Evolutionary conservation across 2,888 invertebrate genomes (phyloP).

Genomic region (Rhagonycha fulva): DNA sequence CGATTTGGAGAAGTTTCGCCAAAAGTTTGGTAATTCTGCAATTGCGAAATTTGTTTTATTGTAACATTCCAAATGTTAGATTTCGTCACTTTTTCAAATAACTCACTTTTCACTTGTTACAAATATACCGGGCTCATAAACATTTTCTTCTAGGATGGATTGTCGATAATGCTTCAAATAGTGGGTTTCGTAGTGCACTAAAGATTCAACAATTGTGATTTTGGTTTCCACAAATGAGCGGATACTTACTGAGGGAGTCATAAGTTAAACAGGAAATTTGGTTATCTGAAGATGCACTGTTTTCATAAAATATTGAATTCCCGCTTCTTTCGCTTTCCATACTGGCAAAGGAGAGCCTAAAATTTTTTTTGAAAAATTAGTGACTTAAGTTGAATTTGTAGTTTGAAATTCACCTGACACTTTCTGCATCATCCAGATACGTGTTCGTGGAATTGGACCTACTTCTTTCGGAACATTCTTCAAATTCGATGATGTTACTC

Average conservation of each 20-base stretch:
- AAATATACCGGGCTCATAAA: slow-evolving; percentile 48
- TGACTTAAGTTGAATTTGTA: neutral
- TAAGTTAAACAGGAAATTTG: slow-evolving; percentile 23
- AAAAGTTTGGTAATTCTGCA: slow-evolving; percentile 48
- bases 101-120: slow-evolving; percentile 47
- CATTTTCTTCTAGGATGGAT: slow-evolving; percentile 47
- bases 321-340: slow-evolving; percentile 18
- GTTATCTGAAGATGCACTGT: neutral
- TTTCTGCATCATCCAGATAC: slow-evolving; percentile 15
- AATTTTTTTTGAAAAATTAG: neutral
- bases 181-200: slow-evolving; percentile 47
- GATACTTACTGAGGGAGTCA: slow-evolving; percentile 28
- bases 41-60: neutral
- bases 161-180: slow-evolving; percentile 47
- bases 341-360: slow-evolving; percentile 24
- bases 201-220: neutral
- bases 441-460: slow-evolving; percentile 33
- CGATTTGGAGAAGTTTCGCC: slow-evolving; percentile 47
- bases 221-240: neutral
- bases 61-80: neutral
- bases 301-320: neutral
- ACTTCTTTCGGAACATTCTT: slow-evolving; percentile 36
- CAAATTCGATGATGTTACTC: slow-evolving; percentile 46
- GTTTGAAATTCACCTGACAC: slow-evolving; percentile 8
- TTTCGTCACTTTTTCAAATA: neutral